phyloP scores from a whole-genome alignment of 2,797 vertebrate genomes.

The Ceryle rudis region DNA sequence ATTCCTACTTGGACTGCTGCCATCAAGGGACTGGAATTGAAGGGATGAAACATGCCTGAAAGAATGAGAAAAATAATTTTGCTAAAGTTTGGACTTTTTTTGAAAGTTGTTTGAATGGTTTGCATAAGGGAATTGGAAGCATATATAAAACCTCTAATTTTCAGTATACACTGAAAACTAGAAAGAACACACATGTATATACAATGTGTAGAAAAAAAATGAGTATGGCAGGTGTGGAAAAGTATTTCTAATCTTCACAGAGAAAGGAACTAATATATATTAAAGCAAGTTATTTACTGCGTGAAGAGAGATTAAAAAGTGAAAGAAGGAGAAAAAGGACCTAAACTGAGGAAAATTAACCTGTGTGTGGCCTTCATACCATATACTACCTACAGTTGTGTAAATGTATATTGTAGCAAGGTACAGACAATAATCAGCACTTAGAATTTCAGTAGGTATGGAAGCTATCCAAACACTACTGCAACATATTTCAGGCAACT shows the following conservation, averaged over 20 bases:
- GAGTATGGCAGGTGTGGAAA: not conserved
- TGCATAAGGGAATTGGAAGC: not conserved
- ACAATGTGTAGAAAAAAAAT: not conserved
- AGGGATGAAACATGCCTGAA: not conserved
- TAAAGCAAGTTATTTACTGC: not conserved
- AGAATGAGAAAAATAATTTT: not conserved
- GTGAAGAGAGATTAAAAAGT: not conserved
- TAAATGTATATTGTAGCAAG: not conserved
- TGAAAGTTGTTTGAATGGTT: not conserved
- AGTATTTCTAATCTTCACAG: not conserved
- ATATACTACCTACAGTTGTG: fast-evolving
- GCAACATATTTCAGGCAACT: not conserved
- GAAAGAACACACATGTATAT: fast-evolving
- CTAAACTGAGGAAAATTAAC: not conserved
- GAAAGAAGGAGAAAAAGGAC: not conserved
- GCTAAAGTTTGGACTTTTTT: not conserved
- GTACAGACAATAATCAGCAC: not conserved
- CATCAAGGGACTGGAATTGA: not conserved
- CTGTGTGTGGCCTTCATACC: not conserved
- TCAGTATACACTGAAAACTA: not conserved
- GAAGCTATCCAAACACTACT: not conserved
- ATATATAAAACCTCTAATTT: not conserved
- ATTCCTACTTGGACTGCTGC: not conserved
- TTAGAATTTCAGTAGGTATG: not conserved
- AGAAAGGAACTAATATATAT: not conserved